A percentile compares a stretch with the other conserved stretches of the same genome.
These are phyloP conservation scores for Phrynocephalus guinanensis DNA, from an alignment of 2,797 vertebrate species.

Conservation along the genomic window DNA sequence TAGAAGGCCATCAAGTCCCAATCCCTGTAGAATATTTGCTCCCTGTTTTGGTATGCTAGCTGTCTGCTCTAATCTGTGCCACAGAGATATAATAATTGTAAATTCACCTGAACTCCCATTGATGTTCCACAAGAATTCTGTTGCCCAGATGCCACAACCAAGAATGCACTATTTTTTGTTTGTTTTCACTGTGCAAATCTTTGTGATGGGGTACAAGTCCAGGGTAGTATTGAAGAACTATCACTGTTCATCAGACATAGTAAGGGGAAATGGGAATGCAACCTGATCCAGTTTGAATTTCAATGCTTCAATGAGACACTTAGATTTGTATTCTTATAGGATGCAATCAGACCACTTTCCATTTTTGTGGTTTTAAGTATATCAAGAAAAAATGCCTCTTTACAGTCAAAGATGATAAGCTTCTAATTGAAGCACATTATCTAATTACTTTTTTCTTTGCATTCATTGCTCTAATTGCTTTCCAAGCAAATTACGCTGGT, in stretches of 20 bases:
- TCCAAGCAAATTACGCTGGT: slow-evolving; percentile 30
- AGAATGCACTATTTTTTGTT: too few species aligned
- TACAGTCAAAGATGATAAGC: slow-evolving; percentile 32
- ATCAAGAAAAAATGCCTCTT: slow-evolving; percentile 32
- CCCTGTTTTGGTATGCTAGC: too few species aligned
- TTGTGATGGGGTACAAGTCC: not conserved
- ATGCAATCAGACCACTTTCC: not conserved
- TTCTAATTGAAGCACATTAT: slow-evolving; percentile 36
- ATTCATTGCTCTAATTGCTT: slow-evolving; percentile 39
- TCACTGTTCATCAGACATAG: not conserved
- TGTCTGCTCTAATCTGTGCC: too few species aligned
- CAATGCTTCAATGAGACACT: not conserved
- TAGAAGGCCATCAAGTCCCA: too few species aligned
- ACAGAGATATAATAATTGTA: too few species aligned
- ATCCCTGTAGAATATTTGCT: too few species aligned
- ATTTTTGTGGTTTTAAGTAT: slow-evolving; percentile 7
- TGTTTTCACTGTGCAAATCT: not conserved
- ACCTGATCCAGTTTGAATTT: not conserved
- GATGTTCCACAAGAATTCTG: not conserved
- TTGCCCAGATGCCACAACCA: not conserved
- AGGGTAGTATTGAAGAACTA: not conserved
- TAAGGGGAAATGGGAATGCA: not conserved
- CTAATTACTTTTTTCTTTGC: slow-evolving; percentile 37
- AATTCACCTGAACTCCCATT: too few species aligned
- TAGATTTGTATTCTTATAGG: not conserved